Conservation (phyloP, 2,888 invertebrate species). For the Phragmatobia fuliginosa region DNA sequence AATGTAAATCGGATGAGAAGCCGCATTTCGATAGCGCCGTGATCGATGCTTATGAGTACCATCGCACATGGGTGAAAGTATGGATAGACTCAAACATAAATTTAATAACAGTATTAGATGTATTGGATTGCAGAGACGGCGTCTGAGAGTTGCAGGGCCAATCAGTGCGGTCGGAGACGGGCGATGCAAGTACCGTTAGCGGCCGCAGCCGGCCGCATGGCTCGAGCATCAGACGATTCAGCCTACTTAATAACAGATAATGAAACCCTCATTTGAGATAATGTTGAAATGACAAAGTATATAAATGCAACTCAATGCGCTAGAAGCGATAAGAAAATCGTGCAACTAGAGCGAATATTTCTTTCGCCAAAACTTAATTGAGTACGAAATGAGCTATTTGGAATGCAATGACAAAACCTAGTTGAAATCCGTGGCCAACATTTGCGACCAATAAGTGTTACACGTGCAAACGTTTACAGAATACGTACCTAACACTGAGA, state of each 20-base stretch:
- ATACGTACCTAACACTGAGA: conserved; percentile 67
- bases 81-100: conserved; percentile 74
- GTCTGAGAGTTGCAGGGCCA: conserved; percentile 77
- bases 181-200: conserved; percentile 72
- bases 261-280: conserved; percentile 68
- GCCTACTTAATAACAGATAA: conserved; percentile 75
- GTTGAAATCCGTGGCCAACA: conserved; percentile 57
- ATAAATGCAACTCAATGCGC: conserved; percentile 35
- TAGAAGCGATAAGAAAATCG: conserved; percentile 37
- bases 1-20: conserved; percentile 69
- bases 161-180: conserved; percentile 63
- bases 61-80: conserved; percentile 79
- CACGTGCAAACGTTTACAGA: conserved; percentile 65
- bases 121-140: conserved; percentile 80
- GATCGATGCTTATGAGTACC: conserved; percentile 77
- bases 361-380: conserved; percentile 51
- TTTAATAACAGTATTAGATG: conserved; percentile 84
- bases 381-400: conserved; percentile 49
- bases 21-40: conserved; percentile 66
- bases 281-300: conserved; percentile 51
- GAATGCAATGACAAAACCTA: conserved; percentile 55
- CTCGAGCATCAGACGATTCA: conserved; percentile 67
- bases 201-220: conserved; percentile 60
- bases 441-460: conserved; percentile 68
- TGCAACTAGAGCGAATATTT: conserved; percentile 43